phyloP scores from a whole-genome alignment of 2,888 invertebrate species.

The Cosmorhoe ocellata region DNA sequence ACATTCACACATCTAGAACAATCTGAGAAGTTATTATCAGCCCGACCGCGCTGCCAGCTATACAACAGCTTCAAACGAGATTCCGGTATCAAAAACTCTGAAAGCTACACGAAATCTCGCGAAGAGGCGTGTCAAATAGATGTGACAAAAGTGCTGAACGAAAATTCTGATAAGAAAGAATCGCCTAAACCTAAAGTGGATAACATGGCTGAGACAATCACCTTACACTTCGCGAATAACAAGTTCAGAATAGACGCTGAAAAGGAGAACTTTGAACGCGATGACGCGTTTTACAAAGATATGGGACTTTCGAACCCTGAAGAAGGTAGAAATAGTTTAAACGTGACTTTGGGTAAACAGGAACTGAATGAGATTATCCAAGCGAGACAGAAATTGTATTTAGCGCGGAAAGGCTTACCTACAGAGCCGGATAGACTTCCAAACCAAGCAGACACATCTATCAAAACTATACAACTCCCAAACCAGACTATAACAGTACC shows the following conservation, averaged over 20 bases:
- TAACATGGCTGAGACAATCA: conserved; percentile 63
- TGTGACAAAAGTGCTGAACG: conserved; percentile 63
- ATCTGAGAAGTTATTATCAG: conserved; percentile 65
- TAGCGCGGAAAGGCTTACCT: conserved; percentile 69
- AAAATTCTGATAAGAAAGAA: conserved; percentile 64
- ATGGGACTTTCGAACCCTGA: conserved; percentile 60
- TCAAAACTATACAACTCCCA: conserved; percentile 69
- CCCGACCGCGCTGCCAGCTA: conserved; percentile 59
- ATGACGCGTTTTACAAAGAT: conserved; percentile 72
- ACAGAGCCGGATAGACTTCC: conserved; percentile 58
- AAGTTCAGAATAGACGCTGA: conserved; percentile 68
- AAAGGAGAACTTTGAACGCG: conserved; percentile 73
- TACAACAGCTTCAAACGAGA: conserved; percentile 67
- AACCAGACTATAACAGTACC: conserved; percentile 75
- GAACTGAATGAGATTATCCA: conserved; percentile 76
- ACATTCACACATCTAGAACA: conserved; percentile 74
- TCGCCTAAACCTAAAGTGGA: conserved; percentile 52
- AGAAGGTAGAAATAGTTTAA: conserved; percentile 62
- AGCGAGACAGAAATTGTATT: conserved; percentile 70
- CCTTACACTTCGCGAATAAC: conserved; percentile 69
- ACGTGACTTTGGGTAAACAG: conserved; percentile 71
- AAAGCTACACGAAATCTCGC: conserved; percentile 69
- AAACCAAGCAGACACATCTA: conserved; percentile 54
- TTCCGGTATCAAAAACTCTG: conserved; percentile 56
- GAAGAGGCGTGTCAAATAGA: conserved; percentile 73